These are phyloP conservation scores for Propsilocerus akamusi DNA, from an alignment of 1,140 invertebrate species.

Conservation along the genomic window DNA sequence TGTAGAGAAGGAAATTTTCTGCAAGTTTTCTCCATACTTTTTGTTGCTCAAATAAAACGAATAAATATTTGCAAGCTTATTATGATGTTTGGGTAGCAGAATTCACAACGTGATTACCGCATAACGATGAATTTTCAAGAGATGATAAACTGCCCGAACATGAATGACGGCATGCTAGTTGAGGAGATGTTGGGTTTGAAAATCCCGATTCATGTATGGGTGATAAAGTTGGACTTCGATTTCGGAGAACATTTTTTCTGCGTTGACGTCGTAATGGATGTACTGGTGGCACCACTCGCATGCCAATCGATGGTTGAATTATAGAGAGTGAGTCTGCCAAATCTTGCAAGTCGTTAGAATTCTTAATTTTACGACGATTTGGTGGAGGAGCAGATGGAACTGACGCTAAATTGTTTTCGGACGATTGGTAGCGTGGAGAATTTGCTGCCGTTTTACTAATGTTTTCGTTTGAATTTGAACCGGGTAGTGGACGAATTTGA, in stretches of 20 bases:
- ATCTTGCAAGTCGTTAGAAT: slow-evolving; percentile 25
- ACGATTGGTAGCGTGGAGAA: slow-evolving; percentile 10
- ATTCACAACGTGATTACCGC: too few species aligned
- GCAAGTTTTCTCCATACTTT: too few species aligned
- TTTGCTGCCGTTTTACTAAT: slow-evolving; percentile 8
- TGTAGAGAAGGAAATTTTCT: too few species aligned
- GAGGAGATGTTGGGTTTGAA: slow-evolving; percentile 46
- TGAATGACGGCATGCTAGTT: slow-evolving; percentile 24
- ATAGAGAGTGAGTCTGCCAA: slow-evolving; percentile 27
- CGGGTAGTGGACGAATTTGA: slow-evolving; percentile 16
- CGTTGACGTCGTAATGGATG: slow-evolving; percentile 19
- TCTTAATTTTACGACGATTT: slow-evolving; percentile 25
- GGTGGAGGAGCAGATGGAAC: slow-evolving; percentile 27
- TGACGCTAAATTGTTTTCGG: slow-evolving; percentile 8
- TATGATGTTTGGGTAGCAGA: too few species aligned
- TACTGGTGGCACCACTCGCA: slow-evolving; percentile 4
- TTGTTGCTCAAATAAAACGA: too few species aligned
- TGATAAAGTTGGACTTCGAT: slow-evolving; percentile 37
- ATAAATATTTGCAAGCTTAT: too few species aligned
- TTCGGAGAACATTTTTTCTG: slow-evolving; percentile 27
- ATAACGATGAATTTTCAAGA: neutral
- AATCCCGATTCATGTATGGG: slow-evolving; percentile 54
- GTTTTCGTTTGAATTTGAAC: slow-evolving; percentile 6
- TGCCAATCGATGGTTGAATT: slow-evolving; percentile 13
- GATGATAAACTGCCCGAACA: neutral